Evolutionary conservation across 2,888 invertebrate species (phyloP).

Genomic region (Sinodicranocentrus sp.): DNA sequence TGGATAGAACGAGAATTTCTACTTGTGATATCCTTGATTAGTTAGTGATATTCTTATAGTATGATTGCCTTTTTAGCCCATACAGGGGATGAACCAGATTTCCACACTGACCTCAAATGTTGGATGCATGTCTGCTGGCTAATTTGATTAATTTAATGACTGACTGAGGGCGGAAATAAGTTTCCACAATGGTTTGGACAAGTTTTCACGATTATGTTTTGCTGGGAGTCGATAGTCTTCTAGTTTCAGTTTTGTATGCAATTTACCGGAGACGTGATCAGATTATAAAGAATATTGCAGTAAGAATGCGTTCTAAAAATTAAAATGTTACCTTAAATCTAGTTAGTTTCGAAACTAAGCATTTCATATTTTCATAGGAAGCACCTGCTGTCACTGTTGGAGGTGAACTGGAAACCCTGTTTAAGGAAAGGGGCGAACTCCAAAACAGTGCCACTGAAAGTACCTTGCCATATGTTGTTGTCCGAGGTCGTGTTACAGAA

Average conservation of each 20-base stretch:
- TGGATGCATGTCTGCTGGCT: too few species aligned
- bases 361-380: conserved; percentile 52
- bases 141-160: not conserved
- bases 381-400: conserved; percentile 73
- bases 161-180: not conserved
- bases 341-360: not conserved
- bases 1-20: too few species aligned
- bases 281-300: conserved; percentile 71
- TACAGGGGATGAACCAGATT: too few species aligned
- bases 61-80: too few species aligned
- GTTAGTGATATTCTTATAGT: too few species aligned
- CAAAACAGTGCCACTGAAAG: conserved; percentile 45
- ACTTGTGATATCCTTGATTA: too few species aligned
- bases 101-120: too few species aligned
- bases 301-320: conserved; percentile 49
- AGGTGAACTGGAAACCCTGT: conserved; percentile 61
- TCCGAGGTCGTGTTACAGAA: conserved; percentile 71
- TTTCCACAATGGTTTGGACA: conserved; percentile 58
- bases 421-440: conserved; percentile 38
- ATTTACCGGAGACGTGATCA: conserved; percentile 64
- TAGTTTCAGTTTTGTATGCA: conserved; percentile 69
- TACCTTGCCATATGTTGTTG: conserved; percentile 66
- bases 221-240: conserved; percentile 71
- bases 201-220: conserved; percentile 70
- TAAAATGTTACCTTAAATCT: not conserved